Conservation (phyloP, 2,797 vertebrate genomes). For the Xenops minutus region DNA sequence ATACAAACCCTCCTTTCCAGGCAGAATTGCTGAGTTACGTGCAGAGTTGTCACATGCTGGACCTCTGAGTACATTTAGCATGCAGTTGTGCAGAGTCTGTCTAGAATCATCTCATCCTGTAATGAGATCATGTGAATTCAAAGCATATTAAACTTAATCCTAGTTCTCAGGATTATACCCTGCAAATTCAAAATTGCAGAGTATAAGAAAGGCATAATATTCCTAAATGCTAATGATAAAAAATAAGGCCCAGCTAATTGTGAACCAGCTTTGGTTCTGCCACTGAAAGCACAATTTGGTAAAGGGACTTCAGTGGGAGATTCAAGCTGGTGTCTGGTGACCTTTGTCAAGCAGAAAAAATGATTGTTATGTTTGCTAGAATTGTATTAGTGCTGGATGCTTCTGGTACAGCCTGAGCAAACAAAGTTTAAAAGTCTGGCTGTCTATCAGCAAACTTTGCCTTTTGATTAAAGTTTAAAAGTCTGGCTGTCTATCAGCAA, state of each 20-base stretch:
- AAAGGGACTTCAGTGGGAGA: neutral
- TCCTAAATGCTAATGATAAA: neutral
- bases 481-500: constrained; percentile 16
- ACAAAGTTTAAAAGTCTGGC: constrained; percentile 8
- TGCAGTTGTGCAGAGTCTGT: neutral
- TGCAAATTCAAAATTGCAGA: constrained; percentile 15
- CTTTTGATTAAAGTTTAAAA: constrained; percentile 22
- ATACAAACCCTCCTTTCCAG: neutral
- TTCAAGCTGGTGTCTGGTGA: constrained; percentile 20
- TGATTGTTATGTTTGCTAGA: constrained; percentile 19
- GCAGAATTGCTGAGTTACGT: neutral
- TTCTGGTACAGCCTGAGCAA: constrained; percentile 40
- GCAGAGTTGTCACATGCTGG: neutral
- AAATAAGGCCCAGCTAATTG: neutral
- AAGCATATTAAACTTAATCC: constrained; percentile 33
- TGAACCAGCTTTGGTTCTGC: neutral
- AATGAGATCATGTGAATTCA: constrained; percentile 23
- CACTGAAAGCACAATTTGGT: neutral
- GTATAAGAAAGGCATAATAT: neutral
- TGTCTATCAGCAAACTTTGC: constrained; percentile 14
- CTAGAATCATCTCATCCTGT: neutral
- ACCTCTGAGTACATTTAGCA: neutral
- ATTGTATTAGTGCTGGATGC: constrained; percentile 18
- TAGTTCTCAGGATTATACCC: constrained; percentile 40
- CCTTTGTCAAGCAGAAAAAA: constrained; percentile 51